Evolutionary conservation across 2,888 invertebrate genomes (phyloP), one percentile per base, ranked within the genome.

Genomic region (Sicus ferrugineus): DNA sequence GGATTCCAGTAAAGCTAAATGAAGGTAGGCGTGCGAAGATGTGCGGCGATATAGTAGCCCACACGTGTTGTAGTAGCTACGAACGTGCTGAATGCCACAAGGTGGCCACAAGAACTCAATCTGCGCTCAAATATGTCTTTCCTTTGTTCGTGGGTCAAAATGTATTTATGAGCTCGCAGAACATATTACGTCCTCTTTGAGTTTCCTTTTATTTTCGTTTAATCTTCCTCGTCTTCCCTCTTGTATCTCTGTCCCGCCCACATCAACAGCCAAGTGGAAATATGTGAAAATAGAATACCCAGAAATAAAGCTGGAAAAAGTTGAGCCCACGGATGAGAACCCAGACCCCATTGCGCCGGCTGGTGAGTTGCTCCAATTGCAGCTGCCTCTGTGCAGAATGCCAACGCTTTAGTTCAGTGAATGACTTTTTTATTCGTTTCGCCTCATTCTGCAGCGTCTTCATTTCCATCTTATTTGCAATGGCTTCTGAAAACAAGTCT

Each of bases 1-100:
- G 77, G 66, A 77, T 77, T 70, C 85, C 85, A 34, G 78, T 85
- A 63, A 79, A 80, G 72, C 74, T 85, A 16, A 78, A 70, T 72
- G 82, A 84, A 76, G 80, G 84, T 84, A 68, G 73, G 79, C 74
- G 0, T 26, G 14, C 11, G 1, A n/a, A 46, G 54, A 6, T 5
- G n/a, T 52, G 23, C 4, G 19, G 19, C 46, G n/a, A 46, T 5
- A 3, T 26, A 59, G 19, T 42, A 21, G 7, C n/a, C 9, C 21
- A 31, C 19, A 59, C 7, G 26, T 54, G 19, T 23, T 16, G 21
- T 38, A 30, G 30, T 16, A 58, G 34, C 19, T 19, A 34, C 11
- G 34, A 59, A 59, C 34, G 1, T 56, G 11, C 16, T 59, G 59
- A 28, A 30, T n/a, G 34, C 52, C 26, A 34, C 31, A 1, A 34